Conservation (phyloP, 2,113 vertebrate species). For the Notarius lentiginosus region DNA sequence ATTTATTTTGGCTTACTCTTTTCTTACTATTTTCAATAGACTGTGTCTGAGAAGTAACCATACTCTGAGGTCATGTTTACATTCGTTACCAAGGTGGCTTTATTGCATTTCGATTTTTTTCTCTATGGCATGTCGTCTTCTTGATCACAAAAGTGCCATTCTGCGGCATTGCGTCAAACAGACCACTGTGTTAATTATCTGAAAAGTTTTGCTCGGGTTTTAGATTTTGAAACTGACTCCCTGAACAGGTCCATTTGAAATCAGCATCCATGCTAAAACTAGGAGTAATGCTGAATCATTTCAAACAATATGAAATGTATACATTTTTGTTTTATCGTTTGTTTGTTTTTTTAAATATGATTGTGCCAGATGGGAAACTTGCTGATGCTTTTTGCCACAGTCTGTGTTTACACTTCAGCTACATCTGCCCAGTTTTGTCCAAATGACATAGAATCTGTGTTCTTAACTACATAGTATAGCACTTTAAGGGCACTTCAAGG, state of each 20-base stretch:
- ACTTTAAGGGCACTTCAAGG: conserved; percentile 44
- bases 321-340: neutral
- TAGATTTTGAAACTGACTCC: neutral
- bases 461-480: conserved; percentile 22
- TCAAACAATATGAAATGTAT: neutral
- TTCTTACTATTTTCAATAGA: neutral
- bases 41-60: neutral
- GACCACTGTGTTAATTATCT: conserved; percentile 41
- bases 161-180: conserved; percentile 7
- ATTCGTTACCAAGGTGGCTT: conserved; percentile 16
- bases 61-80: conserved; percentile 42
- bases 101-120: neutral
- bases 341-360: neutral
- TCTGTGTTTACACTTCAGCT: conserved; percentile 49
- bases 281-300: neutral
- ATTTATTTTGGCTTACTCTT: neutral
- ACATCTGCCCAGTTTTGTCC: conserved; percentile 37
- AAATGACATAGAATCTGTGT: conserved; percentile 38
- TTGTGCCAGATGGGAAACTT: conserved; percentile 13
- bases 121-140: neutral
- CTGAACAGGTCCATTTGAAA: neutral
- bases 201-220: neutral
- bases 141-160: conserved; percentile 46
- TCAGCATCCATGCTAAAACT: neutral
- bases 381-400: conserved; percentile 20